Evolutionary conservation across 2,888 invertebrate genomes (phyloP), one percentile per base, ranked within the genome.

Genomic region (Limenitis arthemis): DNA sequence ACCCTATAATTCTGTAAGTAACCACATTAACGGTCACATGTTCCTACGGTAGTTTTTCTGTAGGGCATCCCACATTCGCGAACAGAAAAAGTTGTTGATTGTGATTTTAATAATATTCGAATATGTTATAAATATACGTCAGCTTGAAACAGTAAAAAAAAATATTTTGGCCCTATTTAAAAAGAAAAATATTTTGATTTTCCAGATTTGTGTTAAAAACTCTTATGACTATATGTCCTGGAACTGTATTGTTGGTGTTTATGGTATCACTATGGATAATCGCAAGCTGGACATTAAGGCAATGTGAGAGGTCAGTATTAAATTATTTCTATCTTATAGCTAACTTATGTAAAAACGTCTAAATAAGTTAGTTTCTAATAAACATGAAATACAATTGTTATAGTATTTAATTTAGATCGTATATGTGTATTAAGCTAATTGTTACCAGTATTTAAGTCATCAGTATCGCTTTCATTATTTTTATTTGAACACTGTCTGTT

Each of bases 211-310:
- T 98, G 72, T 90, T 98, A 75, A 98, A 98, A 88, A 99, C 99
- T 59, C 89, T 99, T 68, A 99, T 99, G 99, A 99, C 99, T 77
- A 98, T 99, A 81, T 99, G 99, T 85, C 99, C 99, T 50, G 99
- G 92, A 82, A 98, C 92, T 60, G 98, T 99, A 68, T 91, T 99
- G 69, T 89, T 99, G 72, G 98, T 99, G 65, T 98, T 99, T 89
- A 99, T 99, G 95, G 97, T 99, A 62, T 98, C 98, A 7, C 88
- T 99, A 60, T 99, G 99, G 99, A 97, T 99, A 80, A 98, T 99
- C 70, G 99, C 99, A 63, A 98, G 97, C 73, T 99, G 99, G 99
- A 97, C 98, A 59, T 88, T 99, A 66, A 91, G 99, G 64, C 97
- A 98, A 70, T 99, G 99, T 81, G 99, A 99, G 89, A 94, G 99